A percentile compares a stretch with the other conserved stretches of the same genome.
phyloP scores from a whole-genome alignment of 2,888 invertebrate genomes.

The Mythimna impura region DNA sequence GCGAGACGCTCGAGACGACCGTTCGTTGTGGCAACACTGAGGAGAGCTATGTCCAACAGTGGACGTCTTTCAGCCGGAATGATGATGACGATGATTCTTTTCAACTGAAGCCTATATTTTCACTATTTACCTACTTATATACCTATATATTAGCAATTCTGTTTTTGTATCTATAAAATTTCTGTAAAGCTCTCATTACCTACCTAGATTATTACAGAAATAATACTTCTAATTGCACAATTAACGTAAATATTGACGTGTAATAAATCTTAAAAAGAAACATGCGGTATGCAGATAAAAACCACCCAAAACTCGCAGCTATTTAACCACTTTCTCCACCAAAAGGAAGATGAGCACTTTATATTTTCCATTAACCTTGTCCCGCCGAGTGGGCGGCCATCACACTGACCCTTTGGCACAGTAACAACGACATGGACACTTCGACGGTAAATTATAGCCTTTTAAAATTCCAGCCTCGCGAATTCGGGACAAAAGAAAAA shows the following conservation, averaged over 20 bases:
- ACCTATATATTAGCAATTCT: too few relatives aligned
- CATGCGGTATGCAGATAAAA: conserved; percentile 5
- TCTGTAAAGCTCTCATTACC: background rate
- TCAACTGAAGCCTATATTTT: too few relatives aligned
- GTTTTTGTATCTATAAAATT: background rate
- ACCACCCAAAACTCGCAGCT: background rate
- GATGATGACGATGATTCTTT: too few relatives aligned
- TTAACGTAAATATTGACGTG: too few relatives aligned
- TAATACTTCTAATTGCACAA: too few relatives aligned
- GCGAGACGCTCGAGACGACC: too few relatives aligned
- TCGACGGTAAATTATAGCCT: conserved; percentile 54
- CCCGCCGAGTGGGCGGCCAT: conserved; percentile 49
- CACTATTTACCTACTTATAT: too few relatives aligned
- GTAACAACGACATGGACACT: conserved; percentile 52
- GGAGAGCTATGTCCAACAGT: too few relatives aligned
- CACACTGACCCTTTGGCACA: conserved; percentile 59
- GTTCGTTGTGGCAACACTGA: too few relatives aligned
- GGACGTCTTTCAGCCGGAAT: too few relatives aligned
- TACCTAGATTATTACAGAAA: background rate
- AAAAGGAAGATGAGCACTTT: conserved; percentile 51
- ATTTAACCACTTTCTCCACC: conserved; percentile 39
- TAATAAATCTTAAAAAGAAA: background rate
- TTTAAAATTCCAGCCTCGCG: conserved; percentile 42
- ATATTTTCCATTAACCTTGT: conserved; percentile 54
- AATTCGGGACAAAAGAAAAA: conserved; percentile 53